phyloP scores from a whole-genome alignment of 2,888 invertebrate genomes.

The Dolichomitus sp. region DNA sequence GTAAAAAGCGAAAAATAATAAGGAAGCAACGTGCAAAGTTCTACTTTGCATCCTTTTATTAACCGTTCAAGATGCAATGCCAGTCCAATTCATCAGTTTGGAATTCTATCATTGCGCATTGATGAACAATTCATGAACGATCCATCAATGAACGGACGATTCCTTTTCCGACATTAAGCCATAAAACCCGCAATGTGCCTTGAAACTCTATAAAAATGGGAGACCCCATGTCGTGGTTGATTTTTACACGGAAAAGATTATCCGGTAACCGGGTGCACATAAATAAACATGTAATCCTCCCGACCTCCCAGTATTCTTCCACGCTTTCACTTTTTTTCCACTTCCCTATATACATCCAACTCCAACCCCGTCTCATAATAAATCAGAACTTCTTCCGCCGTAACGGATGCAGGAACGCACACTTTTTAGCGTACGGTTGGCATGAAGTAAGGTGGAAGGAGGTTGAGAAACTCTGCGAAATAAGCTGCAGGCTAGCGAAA shows the following conservation, averaged over 20 bases:
- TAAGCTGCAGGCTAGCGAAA: slow-evolving; percentile 22
- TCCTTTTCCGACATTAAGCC: background rate
- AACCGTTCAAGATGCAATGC: no score
- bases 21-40: no score
- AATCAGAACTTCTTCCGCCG: slow-evolving; percentile 56
- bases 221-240: background rate
- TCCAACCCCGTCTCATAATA: slow-evolving; percentile 40
- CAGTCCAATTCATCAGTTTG: background rate
- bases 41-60: no score
- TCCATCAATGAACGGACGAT: background rate
- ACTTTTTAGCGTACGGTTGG: slow-evolving; percentile 15
- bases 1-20: no score
- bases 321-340: background rate
- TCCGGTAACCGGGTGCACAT: slow-evolving; percentile 48
- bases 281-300: slow-evolving; percentile 67
- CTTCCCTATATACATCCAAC: slow-evolving; percentile 1
- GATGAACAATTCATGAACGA: background rate
- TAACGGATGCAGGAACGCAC: slow-evolving; percentile 48
- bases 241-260: slow-evolving; percentile 48
- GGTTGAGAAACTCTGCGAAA: slow-evolving; percentile 36
- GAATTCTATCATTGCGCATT: background rate
- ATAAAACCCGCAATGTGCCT: background rate
- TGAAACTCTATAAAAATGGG: background rate
- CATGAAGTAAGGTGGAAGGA: background rate
- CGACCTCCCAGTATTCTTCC: background rate